phyloP scores from a whole-genome alignment of 1,140 invertebrate species.

The Carcinoscorpius rotundicauda region DNA sequence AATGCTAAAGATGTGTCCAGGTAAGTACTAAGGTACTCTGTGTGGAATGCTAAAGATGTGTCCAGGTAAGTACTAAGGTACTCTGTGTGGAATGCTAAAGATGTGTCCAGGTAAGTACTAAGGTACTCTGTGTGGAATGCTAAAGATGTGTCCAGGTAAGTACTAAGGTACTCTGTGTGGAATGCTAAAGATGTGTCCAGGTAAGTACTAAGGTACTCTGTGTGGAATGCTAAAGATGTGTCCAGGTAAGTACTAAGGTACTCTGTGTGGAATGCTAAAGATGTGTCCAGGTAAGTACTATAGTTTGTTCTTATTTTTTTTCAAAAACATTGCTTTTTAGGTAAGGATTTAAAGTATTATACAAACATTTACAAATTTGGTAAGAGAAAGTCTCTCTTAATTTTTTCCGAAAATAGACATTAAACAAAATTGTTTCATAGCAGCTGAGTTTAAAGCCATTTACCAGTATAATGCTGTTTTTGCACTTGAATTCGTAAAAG shows the following conservation, averaged over 20 bases:
- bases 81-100: slow-evolving; percentile 54
- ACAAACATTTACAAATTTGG: too few species aligned
- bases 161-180: slow-evolving; percentile 55
- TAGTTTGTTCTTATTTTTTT: too few species aligned
- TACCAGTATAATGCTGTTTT: too few species aligned
- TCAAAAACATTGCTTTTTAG: too few species aligned
- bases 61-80: slow-evolving; percentile 30
- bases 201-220: slow-evolving; percentile 44
- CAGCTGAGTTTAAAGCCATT: too few species aligned
- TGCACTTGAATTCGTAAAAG: too few species aligned
- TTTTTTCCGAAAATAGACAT: too few species aligned
- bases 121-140: slow-evolving; percentile 51
- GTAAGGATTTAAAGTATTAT: too few species aligned
- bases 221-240: slow-evolving; percentile 58
- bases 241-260: slow-evolving; percentile 30
- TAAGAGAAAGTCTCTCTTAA: too few species aligned
- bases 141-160: slow-evolving; percentile 48
- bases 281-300: slow-evolving; percentile 40
- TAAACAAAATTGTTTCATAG: too few species aligned
- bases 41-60: slow-evolving; percentile 58
- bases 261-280: slow-evolving; percentile 54
- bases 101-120: slow-evolving; percentile 46
- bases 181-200: slow-evolving; percentile 48
- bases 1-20: slow-evolving; percentile 48
- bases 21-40: slow-evolving; percentile 44